Evolutionary conservation across 2,113 vertebrate species (phyloP).

Genomic region (Rana temporaria): DNA sequence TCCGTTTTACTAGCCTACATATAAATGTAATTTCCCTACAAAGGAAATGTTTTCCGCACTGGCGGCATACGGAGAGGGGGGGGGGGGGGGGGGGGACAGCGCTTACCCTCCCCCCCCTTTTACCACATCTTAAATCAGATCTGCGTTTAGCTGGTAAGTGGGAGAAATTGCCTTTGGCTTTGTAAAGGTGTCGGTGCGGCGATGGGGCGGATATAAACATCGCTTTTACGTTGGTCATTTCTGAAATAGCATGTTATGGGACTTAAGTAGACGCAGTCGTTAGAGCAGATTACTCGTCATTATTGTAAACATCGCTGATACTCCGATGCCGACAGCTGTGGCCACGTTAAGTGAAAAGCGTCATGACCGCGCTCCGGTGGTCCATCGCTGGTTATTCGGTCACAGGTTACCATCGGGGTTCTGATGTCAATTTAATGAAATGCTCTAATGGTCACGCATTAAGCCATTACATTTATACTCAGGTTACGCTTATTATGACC

Average conservation of each 20-base stretch:
- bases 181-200: background rate
- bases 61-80: background rate
- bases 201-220: slow-evolving; percentile 4
- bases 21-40: slow-evolving; percentile 34
- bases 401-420: too few relatives aligned
- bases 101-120: too few relatives aligned
- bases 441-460: too few relatives aligned
- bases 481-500: too few relatives aligned
- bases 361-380: too few relatives aligned
- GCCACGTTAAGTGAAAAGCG: background rate
- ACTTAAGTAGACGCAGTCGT: background rate
- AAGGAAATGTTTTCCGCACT: background rate
- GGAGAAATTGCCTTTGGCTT: slow-evolving; percentile 7
- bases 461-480: too few relatives aligned
- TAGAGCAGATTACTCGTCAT: slow-evolving; percentile 3
- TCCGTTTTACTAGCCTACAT: slow-evolving; percentile 35
- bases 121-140: slow-evolving; percentile 4
- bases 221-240: background rate
- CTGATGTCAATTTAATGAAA: too few relatives aligned
- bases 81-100: accelerated
- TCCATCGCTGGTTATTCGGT: too few relatives aligned
- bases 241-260: slow-evolving; percentile 24
- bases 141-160: background rate
- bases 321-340: background rate
- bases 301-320: background rate